These are phyloP conservation scores for Leucozona laternaria DNA, from an alignment of 2,888 invertebrate genomes.

Conservation along the genomic window DNA sequence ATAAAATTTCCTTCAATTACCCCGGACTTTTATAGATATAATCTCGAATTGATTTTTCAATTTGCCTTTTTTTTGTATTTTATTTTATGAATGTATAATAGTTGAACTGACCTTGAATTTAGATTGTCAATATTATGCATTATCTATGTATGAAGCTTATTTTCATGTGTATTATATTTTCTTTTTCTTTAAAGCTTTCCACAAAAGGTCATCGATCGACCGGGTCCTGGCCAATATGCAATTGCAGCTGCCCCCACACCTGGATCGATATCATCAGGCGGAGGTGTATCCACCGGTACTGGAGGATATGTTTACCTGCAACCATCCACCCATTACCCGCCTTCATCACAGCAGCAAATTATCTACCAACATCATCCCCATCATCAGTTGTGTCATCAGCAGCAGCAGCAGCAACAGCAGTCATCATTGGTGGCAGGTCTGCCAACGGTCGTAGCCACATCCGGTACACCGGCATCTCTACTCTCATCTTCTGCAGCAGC, in stretches of 20 bases:
- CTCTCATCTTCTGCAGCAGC: slow-evolving; percentile 48
- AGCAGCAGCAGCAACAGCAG: slow-evolving; percentile 81
- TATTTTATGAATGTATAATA: neutral
- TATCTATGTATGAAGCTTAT: slow-evolving; percentile 38
- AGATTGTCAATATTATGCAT: slow-evolving; percentile 17
- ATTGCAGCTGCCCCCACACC: slow-evolving; percentile 78
- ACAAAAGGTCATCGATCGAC: slow-evolving; percentile 83
- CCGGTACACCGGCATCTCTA: slow-evolving; percentile 62
- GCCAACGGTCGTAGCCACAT: slow-evolving; percentile 70
- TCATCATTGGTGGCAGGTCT: slow-evolving; percentile 66
- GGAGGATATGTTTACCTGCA: slow-evolving; percentile 83
- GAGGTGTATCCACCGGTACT: slow-evolving; percentile 77
- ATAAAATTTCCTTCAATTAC: slow-evolving; percentile 51
- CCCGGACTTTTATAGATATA: neutral
- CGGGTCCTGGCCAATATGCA: slow-evolving; percentile 82
- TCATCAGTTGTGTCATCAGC: slow-evolving; percentile 83
- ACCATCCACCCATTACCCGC: slow-evolving; percentile 81
- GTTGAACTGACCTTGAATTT: slow-evolving; percentile 46
- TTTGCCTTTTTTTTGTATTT: slow-evolving; percentile 1
- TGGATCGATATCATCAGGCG: slow-evolving; percentile 78
- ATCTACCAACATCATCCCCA: slow-evolving; percentile 80
- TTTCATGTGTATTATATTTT: slow-evolving; percentile 2
- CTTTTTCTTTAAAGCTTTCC: slow-evolving; percentile 81
- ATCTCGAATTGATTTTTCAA: slow-evolving; percentile 34
- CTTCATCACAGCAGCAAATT: slow-evolving; percentile 81